Conservation (phyloP, 2,888 invertebrate genomes). For the Agrochola lychnidis region DNA sequence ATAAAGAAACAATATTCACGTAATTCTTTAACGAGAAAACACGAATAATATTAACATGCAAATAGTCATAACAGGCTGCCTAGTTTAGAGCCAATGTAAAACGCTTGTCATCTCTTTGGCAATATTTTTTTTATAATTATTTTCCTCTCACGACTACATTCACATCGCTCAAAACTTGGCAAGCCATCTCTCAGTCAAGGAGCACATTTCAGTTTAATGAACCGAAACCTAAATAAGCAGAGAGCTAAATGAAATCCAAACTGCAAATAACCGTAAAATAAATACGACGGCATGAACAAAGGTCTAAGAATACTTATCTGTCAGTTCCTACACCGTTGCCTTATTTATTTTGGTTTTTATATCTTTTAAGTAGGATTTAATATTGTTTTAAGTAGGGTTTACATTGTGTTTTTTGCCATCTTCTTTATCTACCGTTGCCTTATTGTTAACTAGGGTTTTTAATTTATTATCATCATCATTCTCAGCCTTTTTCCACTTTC, state of each 20-base stretch:
- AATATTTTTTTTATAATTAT: neutral
- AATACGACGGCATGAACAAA: slow-evolving; percentile 52
- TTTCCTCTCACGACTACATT: neutral
- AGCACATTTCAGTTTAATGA: slow-evolving; percentile 66
- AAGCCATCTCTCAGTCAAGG: slow-evolving; percentile 33
- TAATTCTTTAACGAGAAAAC: neutral
- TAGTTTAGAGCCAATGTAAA: no score
- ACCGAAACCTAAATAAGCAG: slow-evolving; percentile 79
- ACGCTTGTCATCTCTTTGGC: neutral
- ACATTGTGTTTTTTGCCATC: neutral
- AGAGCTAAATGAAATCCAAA: slow-evolving; percentile 79
- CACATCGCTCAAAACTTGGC: neutral
- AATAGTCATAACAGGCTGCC: neutral
- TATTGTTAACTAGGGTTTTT: neutral
- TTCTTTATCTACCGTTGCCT: neutral
- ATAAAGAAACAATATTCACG: neutral
- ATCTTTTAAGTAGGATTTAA: slow-evolving; percentile 22
- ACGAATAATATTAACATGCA: neutral
- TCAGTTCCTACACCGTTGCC: slow-evolving; percentile 11
- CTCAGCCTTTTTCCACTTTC: neutral
- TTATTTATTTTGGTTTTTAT: slow-evolving; percentile 39
- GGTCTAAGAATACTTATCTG: slow-evolving; percentile 37
- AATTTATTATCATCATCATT: neutral
- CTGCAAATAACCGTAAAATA: slow-evolving; percentile 73
- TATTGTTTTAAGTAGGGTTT: slow-evolving; percentile 27